Evolutionary conservation across 2,113 vertebrate species (phyloP).

Genomic region (Monarcha castaneiventris): DNA sequence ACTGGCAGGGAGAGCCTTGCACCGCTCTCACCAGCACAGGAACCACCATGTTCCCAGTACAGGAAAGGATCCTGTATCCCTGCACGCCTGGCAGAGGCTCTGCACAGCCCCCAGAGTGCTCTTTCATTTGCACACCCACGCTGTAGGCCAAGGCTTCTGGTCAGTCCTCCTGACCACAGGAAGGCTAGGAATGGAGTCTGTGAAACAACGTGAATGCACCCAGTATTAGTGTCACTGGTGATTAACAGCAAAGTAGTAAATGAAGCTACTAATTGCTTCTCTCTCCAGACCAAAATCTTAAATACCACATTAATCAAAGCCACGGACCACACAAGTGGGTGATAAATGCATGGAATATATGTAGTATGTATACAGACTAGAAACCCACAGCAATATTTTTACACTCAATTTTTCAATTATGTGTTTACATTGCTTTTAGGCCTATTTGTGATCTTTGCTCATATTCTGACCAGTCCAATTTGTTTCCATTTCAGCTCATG

Average conservation of each 20-base stretch:
- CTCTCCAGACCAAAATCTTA: neutral
- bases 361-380: neutral
- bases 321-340: neutral
- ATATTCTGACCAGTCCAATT: neutral
- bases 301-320: neutral
- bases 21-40: fast-evolving
- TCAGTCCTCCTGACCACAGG: neutral
- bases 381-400: neutral
- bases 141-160: neutral
- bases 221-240: neutral
- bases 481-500: neutral
- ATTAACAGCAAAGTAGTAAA: neutral
- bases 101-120: neutral
- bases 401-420: neutral
- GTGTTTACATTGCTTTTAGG: neutral
- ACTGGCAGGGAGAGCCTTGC: neutral
- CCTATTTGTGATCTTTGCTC: neutral
- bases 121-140: neutral
- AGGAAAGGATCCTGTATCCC: neutral
- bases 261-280: neutral
- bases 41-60: neutral
- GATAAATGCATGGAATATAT: neutral
- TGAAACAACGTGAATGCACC: neutral
- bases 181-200: neutral
- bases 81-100: neutral